Conservation (phyloP, 2,797 vertebrate genomes). For the Momotus momota region DNA sequence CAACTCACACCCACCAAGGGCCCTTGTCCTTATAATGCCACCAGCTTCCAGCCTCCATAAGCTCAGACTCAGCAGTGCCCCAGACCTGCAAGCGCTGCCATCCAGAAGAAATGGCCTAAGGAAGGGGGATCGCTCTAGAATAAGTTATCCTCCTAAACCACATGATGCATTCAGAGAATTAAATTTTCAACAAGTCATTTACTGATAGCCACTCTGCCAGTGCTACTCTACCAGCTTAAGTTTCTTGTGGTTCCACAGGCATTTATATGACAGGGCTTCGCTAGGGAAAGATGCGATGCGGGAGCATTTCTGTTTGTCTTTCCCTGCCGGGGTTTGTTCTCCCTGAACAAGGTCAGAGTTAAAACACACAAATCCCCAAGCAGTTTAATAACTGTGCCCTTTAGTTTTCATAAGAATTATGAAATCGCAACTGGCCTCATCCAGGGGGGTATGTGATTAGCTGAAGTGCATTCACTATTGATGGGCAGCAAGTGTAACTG, state of each 20-base stretch:
- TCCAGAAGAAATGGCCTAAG: slow-evolving; percentile 73
- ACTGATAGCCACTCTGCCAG: slow-evolving; percentile 81
- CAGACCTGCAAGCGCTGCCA: slow-evolving; percentile 66
- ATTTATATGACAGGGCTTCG: slow-evolving; percentile 78
- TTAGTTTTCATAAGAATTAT: neutral
- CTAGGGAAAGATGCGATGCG: slow-evolving; percentile 74
- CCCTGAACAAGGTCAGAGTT: slow-evolving; percentile 66
- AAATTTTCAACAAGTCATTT: slow-evolving; percentile 88
- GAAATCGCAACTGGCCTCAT: neutral
- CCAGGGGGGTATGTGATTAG: neutral
- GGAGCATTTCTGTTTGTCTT: slow-evolving; percentile 74
- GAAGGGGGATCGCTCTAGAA: slow-evolving; percentile 79
- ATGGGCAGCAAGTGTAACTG: slow-evolving; percentile 12
- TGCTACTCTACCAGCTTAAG: slow-evolving; percentile 76
- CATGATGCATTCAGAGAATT: slow-evolving; percentile 88
- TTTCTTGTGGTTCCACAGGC: slow-evolving; percentile 84
- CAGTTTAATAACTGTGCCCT: neutral
- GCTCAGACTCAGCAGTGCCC: slow-evolving; percentile 71
- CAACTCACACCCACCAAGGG: fast-evolving
- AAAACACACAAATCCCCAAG: neutral
- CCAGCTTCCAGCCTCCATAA: slow-evolving; percentile 75
- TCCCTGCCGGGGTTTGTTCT: slow-evolving; percentile 53
- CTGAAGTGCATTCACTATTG: neutral
- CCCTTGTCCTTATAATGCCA: slow-evolving; percentile 73
- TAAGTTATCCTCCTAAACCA: slow-evolving; percentile 83